Conservation (phyloP, 37 sponge, comb jelly and placozoan species). For the Spongilla lacustris region DNA sequence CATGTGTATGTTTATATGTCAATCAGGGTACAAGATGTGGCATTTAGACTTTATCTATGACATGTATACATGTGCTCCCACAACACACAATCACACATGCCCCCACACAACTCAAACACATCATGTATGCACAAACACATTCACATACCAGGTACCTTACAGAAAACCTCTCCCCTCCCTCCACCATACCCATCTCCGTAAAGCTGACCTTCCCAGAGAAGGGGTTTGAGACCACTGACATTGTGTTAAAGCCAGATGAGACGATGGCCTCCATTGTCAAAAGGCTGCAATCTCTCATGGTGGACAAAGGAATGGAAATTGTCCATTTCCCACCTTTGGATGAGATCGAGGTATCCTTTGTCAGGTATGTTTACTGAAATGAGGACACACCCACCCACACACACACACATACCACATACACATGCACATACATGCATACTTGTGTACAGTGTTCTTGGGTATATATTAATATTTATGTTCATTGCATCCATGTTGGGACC, state of each 20-base stretch:
- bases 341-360: conserved; percentile 52
- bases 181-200: conserved; percentile 62
- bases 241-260: conserved; percentile 59
- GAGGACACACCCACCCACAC: background rate
- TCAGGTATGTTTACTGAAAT: conserved; percentile 17
- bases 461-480: too few relatives aligned
- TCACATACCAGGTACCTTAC: conserved; percentile 44
- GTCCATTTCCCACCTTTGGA: conserved; percentile 51
- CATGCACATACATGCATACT: too few relatives aligned
- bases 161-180: conserved; percentile 53
- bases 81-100: too few relatives aligned
- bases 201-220: conserved; percentile 52
- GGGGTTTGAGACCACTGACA: conserved; percentile 36
- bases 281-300: conserved; percentile 49
- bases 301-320: conserved; percentile 33
- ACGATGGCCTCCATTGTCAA: conserved; percentile 53
- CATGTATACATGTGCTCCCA: too few relatives aligned
- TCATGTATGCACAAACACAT: too few relatives aligned
- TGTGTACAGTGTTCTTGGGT: too few relatives aligned
- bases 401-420: too few relatives aligned
- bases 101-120: too few relatives aligned
- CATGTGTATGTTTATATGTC: background rate
- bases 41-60: too few relatives aligned
- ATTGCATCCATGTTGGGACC: too few relatives aligned
- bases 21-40: background rate